Percentiles rank a stretch among this genome's conserved stretches.
Conservation (phyloP, 2,888 invertebrate species). For the Protonemura montana region DNA sequence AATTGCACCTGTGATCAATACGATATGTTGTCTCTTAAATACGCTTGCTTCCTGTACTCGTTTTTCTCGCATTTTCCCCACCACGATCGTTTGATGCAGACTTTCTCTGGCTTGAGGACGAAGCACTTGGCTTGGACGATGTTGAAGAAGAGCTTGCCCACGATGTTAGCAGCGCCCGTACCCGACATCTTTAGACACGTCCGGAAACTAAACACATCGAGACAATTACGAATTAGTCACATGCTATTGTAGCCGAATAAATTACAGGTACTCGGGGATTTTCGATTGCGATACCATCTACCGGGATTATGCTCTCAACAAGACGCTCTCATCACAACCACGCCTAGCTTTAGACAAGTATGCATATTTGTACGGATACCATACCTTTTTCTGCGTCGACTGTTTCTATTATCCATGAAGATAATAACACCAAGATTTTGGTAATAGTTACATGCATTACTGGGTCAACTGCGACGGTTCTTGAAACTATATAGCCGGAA, state of each 20-base stretch:
- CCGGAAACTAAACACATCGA: constrained; percentile 75
- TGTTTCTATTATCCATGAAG: not conserved
- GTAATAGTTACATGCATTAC: not conserved
- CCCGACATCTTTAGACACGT: constrained; percentile 89
- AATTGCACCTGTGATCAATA: constrained; percentile 61
- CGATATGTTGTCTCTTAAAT: constrained; percentile 75
- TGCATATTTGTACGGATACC: not conserved
- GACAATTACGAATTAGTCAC: constrained; percentile 8
- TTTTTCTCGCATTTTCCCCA: constrained; percentile 81
- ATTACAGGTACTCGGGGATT: not conserved
- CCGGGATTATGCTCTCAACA: not conserved
- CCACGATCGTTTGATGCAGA: constrained; percentile 80
- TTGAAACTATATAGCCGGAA: not conserved
- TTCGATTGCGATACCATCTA: not conserved
- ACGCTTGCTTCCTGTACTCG: constrained; percentile 74
- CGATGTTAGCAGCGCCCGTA: constrained; percentile 86
- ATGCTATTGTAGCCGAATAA: not conserved
- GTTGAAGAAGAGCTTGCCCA: constrained; percentile 94
- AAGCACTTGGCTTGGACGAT: constrained; percentile 95
- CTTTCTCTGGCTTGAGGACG: constrained; percentile 77
- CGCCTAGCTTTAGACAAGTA: not conserved
- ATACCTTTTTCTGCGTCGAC: not conserved
- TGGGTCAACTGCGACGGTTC: not conserved
- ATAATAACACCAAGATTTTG: not conserved
- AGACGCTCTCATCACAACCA: not conserved